Evolutionary conservation across 2,888 invertebrate genomes (phyloP).

Genomic region (Perizoma affinitatum): DNA sequence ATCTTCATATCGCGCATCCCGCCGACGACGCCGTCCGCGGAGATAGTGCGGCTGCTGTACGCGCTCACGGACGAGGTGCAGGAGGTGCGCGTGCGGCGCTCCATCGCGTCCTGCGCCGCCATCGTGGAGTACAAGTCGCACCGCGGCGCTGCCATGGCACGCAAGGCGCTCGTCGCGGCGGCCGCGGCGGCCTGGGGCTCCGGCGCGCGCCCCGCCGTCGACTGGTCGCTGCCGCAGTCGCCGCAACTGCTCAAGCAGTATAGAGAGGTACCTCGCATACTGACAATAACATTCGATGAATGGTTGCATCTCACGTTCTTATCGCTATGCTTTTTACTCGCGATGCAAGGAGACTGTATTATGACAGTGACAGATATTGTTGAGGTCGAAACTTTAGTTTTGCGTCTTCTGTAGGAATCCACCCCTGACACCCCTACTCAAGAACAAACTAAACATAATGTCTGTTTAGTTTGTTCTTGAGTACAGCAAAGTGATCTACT

Average conservation of each 20-base stretch:
- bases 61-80: slow-evolving; percentile 79
- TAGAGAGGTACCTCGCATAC: slow-evolving; percentile 61
- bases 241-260: slow-evolving; percentile 74
- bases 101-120: slow-evolving; percentile 82
- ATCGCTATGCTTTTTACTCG: no score
- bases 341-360: no score
- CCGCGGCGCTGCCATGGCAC: slow-evolving; percentile 84
- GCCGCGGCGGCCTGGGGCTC: slow-evolving; percentile 79
- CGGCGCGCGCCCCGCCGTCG: slow-evolving; percentile 74
- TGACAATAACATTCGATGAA: no score
- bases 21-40: slow-evolving; percentile 84
- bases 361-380: no score
- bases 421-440: no score
- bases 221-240: slow-evolving; percentile 79
- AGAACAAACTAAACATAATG: no score
- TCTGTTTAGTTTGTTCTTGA: neutral
- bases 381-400: no score
- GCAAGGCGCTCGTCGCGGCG: slow-evolving; percentile 80
- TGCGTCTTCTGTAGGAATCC: no score
- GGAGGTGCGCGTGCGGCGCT: slow-evolving; percentile 76
- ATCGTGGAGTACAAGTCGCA: slow-evolving; percentile 90
- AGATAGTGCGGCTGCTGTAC: slow-evolving; percentile 83
- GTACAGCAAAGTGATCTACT: neutral
- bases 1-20: slow-evolving; percentile 86
- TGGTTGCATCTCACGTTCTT: no score